Base-by-base conservation (phyloP, 92 coral and sea anemone genomes). In the Porites divaricata region DNA sequence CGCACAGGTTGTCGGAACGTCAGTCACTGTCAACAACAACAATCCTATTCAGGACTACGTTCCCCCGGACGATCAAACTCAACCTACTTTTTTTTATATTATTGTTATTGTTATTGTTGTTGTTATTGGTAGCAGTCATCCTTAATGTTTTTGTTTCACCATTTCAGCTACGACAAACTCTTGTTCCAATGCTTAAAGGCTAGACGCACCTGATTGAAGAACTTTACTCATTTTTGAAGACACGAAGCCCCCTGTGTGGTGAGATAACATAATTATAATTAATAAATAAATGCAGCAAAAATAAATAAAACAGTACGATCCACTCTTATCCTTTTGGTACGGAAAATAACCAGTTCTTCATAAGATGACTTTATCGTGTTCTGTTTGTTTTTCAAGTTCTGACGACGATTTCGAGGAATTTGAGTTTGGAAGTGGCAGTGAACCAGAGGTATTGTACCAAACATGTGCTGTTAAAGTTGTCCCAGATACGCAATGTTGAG, bases 401-500 rank as follows among this genome's bases (percentile, higher is more conserved):
- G 98, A 95, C 70, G 99, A 93, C 62, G 99, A 95, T 81, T 96
- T 96, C 77, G 99, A 96, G 73, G 99, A 96, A 73, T 93, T 96
- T 20, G 99, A 96, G 69, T 88, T 96, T 49, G 99, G 95, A 76
- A 96, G 99, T 73, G 99, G 92, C 14, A 96, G 99, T 72, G 99
- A 96, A 63, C 91, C 93, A 12, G 98, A 96, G 97, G 99, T 94
- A 86, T 61, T 13, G 21, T 15, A 6, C 8, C 9, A 53, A 53
- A 53, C 58, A 53, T 53, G 16, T 53, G 8, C 12, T 53, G 58
- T 53, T 53, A 53, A 54, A 54, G 17, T 54, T 54, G 1, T 11
- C 59, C 59, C 59, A 54, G 16, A 54, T 15, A 54, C 59, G 17
- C 59, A 15, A 15, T 54, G 59, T 54, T 9, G 16, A 15, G 16